These are phyloP conservation scores for Oscheius onirici DNA, from an alignment of 2,888 invertebrate genomes.

Conservation along the genomic window DNA sequence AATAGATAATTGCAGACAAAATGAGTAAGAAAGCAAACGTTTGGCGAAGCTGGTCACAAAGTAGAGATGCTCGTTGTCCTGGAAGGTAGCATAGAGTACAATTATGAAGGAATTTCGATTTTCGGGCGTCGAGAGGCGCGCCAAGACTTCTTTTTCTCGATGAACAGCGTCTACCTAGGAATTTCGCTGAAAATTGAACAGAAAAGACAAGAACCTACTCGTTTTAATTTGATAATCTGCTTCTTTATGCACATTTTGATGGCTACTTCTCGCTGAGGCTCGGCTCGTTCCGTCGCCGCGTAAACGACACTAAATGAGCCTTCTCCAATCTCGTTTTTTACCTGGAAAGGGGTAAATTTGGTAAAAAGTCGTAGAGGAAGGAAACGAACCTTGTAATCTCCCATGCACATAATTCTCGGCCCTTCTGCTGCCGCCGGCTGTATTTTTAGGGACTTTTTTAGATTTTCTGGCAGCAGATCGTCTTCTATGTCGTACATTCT, in stretches of 20 bases:
- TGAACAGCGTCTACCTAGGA: constrained; percentile 45
- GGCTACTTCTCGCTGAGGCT: constrained; percentile 74
- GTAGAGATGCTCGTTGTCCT: constrained; percentile 89
- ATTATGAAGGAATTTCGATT: constrained; percentile 84
- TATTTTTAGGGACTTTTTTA: background rate
- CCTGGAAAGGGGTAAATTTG: constrained; percentile 31
- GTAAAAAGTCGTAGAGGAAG: too few relatives aligned
- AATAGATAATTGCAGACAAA: constrained; percentile 3
- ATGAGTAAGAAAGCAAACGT: constrained; percentile 35
- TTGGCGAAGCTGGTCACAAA: constrained; percentile 84
- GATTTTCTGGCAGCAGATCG: constrained; percentile 24
- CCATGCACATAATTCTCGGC: background rate
- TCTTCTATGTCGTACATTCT: background rate
- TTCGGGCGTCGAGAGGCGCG: constrained; percentile 75
- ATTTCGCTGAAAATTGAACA: background rate
- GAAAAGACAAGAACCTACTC: constrained; percentile 78
- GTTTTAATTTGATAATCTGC: constrained; percentile 90
- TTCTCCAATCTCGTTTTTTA: constrained; percentile 50
- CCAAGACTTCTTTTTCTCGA: constrained; percentile 52
- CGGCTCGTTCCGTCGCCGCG: constrained; percentile 39
- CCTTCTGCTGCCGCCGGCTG: background rate
- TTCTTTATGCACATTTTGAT: constrained; percentile 97
- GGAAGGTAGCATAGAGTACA: constrained; percentile 93
- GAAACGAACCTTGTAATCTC: background rate
- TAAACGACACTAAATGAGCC: constrained; percentile 57